phyloP scores from a whole-genome alignment of 2,797 vertebrate genomes.

The Balearica regulorum region DNA sequence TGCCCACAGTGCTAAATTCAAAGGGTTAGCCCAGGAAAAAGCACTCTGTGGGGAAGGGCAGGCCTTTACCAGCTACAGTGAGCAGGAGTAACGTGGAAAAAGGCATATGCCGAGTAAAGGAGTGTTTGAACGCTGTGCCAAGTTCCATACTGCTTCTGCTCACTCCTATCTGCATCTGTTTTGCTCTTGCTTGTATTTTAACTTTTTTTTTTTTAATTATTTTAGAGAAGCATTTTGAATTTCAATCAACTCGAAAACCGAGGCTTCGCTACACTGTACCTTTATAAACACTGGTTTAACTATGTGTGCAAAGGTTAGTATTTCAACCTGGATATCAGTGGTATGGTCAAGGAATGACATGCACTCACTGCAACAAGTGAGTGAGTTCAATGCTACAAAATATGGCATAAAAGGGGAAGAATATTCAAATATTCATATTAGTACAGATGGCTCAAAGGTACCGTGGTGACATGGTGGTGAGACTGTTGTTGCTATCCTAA shows the following conservation, averaged over 20 bases:
- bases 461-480: background rate
- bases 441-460: background rate
- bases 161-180: background rate
- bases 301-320: fast-evolving
- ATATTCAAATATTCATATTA: background rate
- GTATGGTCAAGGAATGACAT: background rate
- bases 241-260: background rate
- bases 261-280: background rate
- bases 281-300: background rate
- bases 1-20: fast-evolving
- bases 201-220: background rate
- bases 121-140: background rate
- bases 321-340: background rate
- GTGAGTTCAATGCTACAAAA: background rate
- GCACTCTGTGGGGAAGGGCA: background rate
- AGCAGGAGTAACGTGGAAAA: background rate
- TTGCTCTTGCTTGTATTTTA: background rate
- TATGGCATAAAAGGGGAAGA: background rate
- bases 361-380: background rate
- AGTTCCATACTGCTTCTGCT: background rate
- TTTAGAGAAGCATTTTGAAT: background rate
- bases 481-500: background rate
- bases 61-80: background rate
- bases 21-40: background rate
- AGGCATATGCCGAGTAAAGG: background rate